These are phyloP conservation scores for Xiphorhynchus erythropygius DNA, from an alignment of 2,797 vertebrate genomes.

Conservation along the genomic window DNA sequence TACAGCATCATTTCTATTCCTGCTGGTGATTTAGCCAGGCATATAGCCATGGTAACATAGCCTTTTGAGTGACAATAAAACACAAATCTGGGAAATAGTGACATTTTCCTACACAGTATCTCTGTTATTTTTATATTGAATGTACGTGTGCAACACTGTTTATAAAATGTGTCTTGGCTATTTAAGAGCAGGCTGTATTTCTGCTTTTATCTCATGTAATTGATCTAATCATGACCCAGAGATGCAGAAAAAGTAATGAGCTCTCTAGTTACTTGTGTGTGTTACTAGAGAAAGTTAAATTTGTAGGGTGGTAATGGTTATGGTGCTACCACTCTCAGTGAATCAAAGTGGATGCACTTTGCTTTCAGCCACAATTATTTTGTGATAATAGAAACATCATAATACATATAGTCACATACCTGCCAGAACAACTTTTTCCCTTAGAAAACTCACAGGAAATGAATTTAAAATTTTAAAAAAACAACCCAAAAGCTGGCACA, in stretches of 20 bases:
- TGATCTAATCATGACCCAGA: conserved; percentile 20
- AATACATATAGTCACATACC: background rate
- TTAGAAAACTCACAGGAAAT: background rate
- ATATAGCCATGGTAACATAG: background rate
- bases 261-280: background rate
- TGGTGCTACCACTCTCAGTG: background rate
- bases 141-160: conserved; percentile 4
- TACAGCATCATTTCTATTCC: background rate
- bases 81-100: background rate
- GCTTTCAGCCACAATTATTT: background rate
- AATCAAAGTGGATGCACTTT: background rate
- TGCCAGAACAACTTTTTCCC: background rate
- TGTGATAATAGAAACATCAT: background rate
- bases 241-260: background rate
- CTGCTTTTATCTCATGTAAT: conserved; percentile 25
- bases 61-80: background rate
- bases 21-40: conserved; percentile 4
- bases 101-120: background rate
- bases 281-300: background rate
- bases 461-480: background rate
- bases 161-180: conserved; percentile 15
- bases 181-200: conserved; percentile 20
- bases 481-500: background rate
- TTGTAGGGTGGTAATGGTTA: background rate
- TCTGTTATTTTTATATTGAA: conserved; percentile 27